Percentiles rank a stretch among this genome's conserved stretches.
Conservation (phyloP, 2,113 vertebrate species). For the Corapipo altera region DNA sequence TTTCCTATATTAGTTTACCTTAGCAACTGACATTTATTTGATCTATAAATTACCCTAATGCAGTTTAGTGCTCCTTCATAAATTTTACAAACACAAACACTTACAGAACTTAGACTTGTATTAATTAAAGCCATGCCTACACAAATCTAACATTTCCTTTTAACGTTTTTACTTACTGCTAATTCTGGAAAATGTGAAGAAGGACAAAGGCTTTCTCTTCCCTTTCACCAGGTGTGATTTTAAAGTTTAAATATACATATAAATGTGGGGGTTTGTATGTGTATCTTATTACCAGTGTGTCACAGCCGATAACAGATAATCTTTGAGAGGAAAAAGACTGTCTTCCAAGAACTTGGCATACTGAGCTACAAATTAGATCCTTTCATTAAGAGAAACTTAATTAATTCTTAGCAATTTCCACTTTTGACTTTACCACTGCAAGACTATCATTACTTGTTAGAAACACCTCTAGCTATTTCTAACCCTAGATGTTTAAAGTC, state of each 20-base stretch:
- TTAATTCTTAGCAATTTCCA: background rate
- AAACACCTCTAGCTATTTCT: background rate
- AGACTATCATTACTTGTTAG: background rate
- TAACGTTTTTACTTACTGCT: background rate
- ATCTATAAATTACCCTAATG: constrained; percentile 66
- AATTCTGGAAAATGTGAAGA: background rate
- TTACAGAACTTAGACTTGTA: constrained; percentile 18
- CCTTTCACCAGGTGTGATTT: background rate
- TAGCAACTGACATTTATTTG: constrained; percentile 69
- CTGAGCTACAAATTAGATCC: background rate
- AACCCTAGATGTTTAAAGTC: background rate
- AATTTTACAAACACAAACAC: constrained; percentile 60
- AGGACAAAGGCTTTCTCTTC: background rate
- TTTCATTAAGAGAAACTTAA: background rate
- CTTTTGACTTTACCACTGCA: background rate
- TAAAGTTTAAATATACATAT: background rate
- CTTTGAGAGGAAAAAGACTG: background rate
- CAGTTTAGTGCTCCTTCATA: constrained; percentile 60
- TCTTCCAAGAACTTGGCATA: background rate
- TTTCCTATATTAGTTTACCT: constrained; percentile 53
- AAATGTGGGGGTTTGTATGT: background rate
- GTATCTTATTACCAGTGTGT: background rate
- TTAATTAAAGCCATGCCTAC: constrained; percentile 59
- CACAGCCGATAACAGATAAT: background rate
- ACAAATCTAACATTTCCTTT: constrained; percentile 61